These are phyloP conservation scores for Yponomeuta malinellus DNA, from an alignment of 2,888 invertebrate genomes.

Conservation along the genomic window DNA sequence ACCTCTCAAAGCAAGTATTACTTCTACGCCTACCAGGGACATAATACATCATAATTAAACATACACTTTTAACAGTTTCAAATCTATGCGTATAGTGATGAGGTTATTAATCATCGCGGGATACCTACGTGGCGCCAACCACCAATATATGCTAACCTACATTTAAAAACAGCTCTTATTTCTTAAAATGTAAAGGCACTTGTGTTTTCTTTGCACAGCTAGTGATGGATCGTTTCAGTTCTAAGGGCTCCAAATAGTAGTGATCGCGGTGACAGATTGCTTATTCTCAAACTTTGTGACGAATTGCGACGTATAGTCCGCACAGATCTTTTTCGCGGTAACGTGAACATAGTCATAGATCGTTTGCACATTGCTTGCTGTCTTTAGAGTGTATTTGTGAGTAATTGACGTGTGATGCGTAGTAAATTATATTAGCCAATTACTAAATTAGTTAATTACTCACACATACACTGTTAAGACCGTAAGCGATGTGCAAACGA, in stretches of 20 bases:
- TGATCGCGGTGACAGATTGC: not conserved
- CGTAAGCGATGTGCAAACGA: no score
- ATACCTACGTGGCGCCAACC: not conserved
- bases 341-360: no score
- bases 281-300: not conserved
- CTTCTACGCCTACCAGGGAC: not conserved
- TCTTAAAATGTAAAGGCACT: not conserved
- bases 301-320: no score
- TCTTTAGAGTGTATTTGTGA: no score
- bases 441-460: not conserved
- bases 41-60: not conserved
- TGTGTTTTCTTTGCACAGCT: not conserved
- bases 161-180: not conserved
- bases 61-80: not conserved
- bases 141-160: not conserved
- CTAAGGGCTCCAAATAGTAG: not conserved
- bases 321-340: no score
- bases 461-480: no score
- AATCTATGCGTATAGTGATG: not conserved
- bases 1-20: not conserved
- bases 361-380: no score
- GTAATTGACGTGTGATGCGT: no score
- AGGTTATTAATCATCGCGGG: not conserved
- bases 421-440: not conserved
- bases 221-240: not conserved